Conservation (phyloP, 1,140 invertebrate species). For the Capitella teleta region DNA sequence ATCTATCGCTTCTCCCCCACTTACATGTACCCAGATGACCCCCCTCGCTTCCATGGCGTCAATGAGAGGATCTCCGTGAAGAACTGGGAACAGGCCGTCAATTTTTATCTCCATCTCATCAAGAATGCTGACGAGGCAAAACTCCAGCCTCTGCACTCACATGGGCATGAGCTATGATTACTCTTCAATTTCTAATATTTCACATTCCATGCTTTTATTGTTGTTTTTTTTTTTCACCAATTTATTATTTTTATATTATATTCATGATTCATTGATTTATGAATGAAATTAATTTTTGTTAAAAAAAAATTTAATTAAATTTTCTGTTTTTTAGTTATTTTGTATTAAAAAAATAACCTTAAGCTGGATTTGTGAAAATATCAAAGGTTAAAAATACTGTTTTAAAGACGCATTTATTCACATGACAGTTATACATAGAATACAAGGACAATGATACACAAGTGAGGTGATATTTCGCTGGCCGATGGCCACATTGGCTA, state of each 20-base stretch:
- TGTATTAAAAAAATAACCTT: no score
- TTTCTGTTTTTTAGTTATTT: no score
- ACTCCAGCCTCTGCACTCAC: neutral
- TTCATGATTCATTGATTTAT: neutral
- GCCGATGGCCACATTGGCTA: no score
- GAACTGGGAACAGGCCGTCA: constrained; percentile 45
- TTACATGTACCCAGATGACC: constrained; percentile 38
- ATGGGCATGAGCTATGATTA: neutral
- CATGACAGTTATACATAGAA: no score
- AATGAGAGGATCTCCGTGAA: constrained; percentile 47
- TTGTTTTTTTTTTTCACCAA: neutral
- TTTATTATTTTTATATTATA: neutral
- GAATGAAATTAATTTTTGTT: neutral
- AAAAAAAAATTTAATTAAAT: no score
- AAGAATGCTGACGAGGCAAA: constrained; percentile 39
- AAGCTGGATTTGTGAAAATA: no score
- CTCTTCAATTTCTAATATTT: neutral
- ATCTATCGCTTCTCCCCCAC: constrained; percentile 48
- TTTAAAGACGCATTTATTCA: no score
- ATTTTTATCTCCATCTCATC: constrained; percentile 49
- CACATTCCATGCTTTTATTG: neutral
- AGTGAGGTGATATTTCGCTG: no score
- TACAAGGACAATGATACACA: no score
- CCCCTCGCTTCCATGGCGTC: constrained; percentile 45
- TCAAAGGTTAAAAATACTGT: no score